Evolutionary conservation across 2,888 invertebrate species (phyloP).

Genomic region (Dilophus febrilis): DNA sequence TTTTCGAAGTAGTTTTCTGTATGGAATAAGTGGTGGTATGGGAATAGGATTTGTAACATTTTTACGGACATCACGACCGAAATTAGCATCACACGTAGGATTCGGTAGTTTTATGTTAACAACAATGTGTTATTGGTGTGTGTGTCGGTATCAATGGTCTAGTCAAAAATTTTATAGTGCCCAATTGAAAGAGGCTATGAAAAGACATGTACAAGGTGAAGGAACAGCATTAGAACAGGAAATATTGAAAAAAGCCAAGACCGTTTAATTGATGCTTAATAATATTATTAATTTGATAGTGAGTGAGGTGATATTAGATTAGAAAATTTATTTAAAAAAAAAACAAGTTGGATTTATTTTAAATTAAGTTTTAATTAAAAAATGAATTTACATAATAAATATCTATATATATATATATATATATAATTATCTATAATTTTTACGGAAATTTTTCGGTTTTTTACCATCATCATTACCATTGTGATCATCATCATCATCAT

Average conservation of each 20-base stretch:
- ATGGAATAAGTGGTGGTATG: slow-evolving; percentile 54
- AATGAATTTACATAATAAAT: no score
- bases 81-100: slow-evolving; percentile 44
- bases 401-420: no score
- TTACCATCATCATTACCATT: slow-evolving; percentile 11
- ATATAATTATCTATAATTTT: no score
- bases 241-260: slow-evolving; percentile 7
- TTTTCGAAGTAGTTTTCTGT: slow-evolving; percentile 58
- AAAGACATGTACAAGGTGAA: slow-evolving; percentile 41
- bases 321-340: no score
- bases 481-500: background rate
- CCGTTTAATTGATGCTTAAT: no score
- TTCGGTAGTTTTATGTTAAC: slow-evolving; percentile 46
- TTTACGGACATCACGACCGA: slow-evolving; percentile 52
- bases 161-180: slow-evolving; percentile 45
- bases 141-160: slow-evolving; percentile 48
- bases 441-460: no score
- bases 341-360: no score
- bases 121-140: slow-evolving; percentile 50
- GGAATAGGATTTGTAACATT: slow-evolving; percentile 49
- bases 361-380: no score
- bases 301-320: no score
- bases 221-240: slow-evolving; percentile 37
- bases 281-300: no score
- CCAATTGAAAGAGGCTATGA: slow-evolving; percentile 41